Percentiles rank a stretch among this genome's conserved stretches.
Evolutionary conservation across 2,113 vertebrate genomes (phyloP).

Genomic region (Columba janthina): DNA sequence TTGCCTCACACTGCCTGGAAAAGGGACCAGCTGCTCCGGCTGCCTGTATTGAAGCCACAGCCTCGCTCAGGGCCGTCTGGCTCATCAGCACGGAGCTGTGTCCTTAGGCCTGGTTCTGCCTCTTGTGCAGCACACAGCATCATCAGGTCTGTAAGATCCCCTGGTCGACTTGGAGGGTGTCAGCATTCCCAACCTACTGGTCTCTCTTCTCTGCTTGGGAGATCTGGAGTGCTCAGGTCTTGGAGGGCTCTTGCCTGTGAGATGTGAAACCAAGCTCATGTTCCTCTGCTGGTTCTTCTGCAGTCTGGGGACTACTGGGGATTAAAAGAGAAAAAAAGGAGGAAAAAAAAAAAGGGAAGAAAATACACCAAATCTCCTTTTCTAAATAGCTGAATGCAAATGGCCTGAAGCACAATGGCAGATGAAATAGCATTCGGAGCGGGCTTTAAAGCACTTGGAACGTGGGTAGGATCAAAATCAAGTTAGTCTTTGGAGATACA

Average conservation of each 20-base stretch:
- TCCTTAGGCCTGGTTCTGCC: background rate
- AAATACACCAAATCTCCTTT: slow-evolving; percentile 55
- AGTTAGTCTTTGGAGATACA: slow-evolving; percentile 63
- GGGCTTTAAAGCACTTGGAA: slow-evolving; percentile 42
- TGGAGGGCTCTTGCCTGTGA: background rate
- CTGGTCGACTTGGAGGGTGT: background rate
- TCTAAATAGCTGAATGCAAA: slow-evolving; percentile 61
- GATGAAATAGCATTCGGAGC: slow-evolving; percentile 59
- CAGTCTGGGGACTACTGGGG: background rate
- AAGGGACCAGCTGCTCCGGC: background rate
- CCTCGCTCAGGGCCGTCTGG: background rate
- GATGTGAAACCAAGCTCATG: background rate
- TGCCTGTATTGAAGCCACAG: background rate
- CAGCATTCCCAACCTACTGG: background rate
- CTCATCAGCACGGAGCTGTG: background rate
- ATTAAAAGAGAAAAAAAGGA: background rate
- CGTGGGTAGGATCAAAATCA: slow-evolving; percentile 65
- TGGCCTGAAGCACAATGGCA: slow-evolving; percentile 61
- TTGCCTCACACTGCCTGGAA: fast-evolving
- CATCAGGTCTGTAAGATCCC: background rate
- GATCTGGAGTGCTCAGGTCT: fast-evolving
- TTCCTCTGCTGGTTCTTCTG: background rate
- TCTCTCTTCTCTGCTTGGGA: background rate
- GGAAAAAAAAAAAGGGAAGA: background rate
- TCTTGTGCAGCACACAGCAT: background rate